Evolutionary conservation across 2,113 vertebrate species (phyloP), one percentile per base, ranked within the genome.

Genomic region (Polypterus senegalus): DNA sequence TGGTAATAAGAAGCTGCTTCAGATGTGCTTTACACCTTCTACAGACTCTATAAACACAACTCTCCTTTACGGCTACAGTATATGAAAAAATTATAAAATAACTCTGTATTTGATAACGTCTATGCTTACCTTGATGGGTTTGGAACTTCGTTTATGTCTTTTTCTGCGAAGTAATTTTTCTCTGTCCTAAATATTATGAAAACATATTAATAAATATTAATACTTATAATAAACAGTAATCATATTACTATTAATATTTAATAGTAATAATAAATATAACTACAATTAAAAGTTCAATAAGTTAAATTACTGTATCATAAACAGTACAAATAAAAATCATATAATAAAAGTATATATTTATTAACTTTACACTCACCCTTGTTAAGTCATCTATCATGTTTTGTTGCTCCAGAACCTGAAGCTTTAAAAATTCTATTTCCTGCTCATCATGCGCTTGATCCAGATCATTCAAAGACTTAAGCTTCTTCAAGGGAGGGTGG

Each of bases 321-420:
- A n/a, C n/a, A n/a, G n/a, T n/a, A n/a, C n/a, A n/a, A n/a, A n/a
- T n/a, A n/a, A n/a, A n/a, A n/a, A n/a, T n/a, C n/a, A n/a, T n/a
- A n/a, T n/a, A n/a, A n/a, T n/a, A n/a, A n/a, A n/a, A n/a, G n/a
- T n/a, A n/a, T n/a, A n/a, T n/a, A n/a, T n/a, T 70, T 44, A 51
- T 56, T 6, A 11, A 61, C 54, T 63, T 46, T 57, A 62, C 7
- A 82, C 87, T 3, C 79, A 89, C 87, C 85, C 85, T 79, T 62
- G 87, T 89, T 70, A 89, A 74, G n/a, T 89, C 88, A 70, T 90
- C 87, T 64, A 90, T 90, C 68, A 89, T 88, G 65, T 90, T 90
- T 77, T 99, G 96, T n/a, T 99, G 96, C 66, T 99, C 96, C 66
- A 99, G 85, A 72, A 99, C 96, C 70, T 99, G 96, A 73, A 99